Conservation (phyloP, 2,797 vertebrate genomes). For the Cynopterus sphinx region DNA sequence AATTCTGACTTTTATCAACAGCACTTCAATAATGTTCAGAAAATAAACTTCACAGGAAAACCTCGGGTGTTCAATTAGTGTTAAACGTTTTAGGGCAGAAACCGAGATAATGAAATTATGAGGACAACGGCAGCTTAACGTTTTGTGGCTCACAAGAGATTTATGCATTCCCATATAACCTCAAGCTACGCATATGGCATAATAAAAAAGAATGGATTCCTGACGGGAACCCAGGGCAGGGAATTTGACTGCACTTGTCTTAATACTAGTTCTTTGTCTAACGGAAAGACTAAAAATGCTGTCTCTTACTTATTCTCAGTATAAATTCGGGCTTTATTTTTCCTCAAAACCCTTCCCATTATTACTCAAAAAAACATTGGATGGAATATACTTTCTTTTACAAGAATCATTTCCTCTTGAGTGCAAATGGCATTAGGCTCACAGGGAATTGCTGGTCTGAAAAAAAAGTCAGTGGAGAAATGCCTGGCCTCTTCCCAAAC, state of each 20-base stretch:
- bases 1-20: constrained; percentile 85
- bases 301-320: constrained; percentile 16
- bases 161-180: constrained; percentile 86
- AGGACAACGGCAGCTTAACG: constrained; percentile 84
- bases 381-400: constrained; percentile 65
- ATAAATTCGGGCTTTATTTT: not conserved
- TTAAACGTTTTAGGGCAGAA: constrained; percentile 86
- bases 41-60: constrained; percentile 87
- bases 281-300: constrained; percentile 52
- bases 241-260: constrained; percentile 72
- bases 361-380: constrained; percentile 62
- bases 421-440: constrained; percentile 75
- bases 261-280: constrained; percentile 71
- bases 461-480: constrained; percentile 59
- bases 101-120: constrained; percentile 88
- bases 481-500: constrained; percentile 55
- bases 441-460: constrained; percentile 69
- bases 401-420: constrained; percentile 79
- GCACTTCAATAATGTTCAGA: constrained; percentile 84
- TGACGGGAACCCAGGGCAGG: constrained; percentile 54
- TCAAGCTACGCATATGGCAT: constrained; percentile 84
- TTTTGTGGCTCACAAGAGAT: constrained; percentile 86
- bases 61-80: constrained; percentile 86
- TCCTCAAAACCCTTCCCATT: not conserved
- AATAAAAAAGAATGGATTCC: constrained; percentile 77